A percentile compares a stretch with the other conserved stretches of the same genome.
Evolutionary conservation across 2,888 invertebrate species (phyloP).

Genomic region (Bombylius major): DNA sequence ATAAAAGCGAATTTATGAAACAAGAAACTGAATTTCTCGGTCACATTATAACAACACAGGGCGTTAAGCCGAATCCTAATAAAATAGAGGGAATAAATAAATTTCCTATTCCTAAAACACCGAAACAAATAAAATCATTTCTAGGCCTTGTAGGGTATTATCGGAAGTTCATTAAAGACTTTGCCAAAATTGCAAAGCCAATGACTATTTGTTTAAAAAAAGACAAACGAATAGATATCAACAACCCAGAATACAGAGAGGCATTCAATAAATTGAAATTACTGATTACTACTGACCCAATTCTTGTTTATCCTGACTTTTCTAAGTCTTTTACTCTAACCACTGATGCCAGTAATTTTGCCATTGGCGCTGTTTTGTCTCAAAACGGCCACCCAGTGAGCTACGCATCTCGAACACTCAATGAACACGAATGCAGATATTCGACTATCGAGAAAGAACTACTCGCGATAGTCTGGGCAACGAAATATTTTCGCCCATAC

Average conservation of each 20-base stretch:
- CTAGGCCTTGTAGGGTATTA: slow-evolving; percentile 5
- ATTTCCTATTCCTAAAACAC: slow-evolving; percentile 9
- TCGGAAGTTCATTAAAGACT: slow-evolving; percentile 4
- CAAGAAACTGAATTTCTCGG: not conserved
- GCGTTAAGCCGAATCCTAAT: not conserved
- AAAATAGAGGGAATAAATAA: slow-evolving; percentile 11
- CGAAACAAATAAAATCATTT: slow-evolving; percentile 10
- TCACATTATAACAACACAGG: not conserved
- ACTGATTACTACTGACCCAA: not conserved
- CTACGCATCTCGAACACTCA: slow-evolving; percentile 5
- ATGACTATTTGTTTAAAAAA: slow-evolving; percentile 7
- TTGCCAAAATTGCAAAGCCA: slow-evolving; percentile 2
- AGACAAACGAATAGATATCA: slow-evolving; percentile 2
- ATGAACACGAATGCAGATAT: slow-evolving; percentile 5
- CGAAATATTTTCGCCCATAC: too few species aligned
- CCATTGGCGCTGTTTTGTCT: not conserved
- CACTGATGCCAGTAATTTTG: not conserved
- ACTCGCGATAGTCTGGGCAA: slow-evolving; percentile 5
- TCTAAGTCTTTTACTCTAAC: not conserved
- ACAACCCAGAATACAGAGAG: not conserved
- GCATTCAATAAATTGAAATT: not conserved
- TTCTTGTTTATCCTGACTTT: slow-evolving; percentile 2
- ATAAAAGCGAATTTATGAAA: not conserved
- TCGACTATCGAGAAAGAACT: slow-evolving; percentile 8
- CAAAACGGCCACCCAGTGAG: slow-evolving; percentile 3